These are phyloP conservation scores for Melitaea athalia DNA, from an alignment of 2,888 invertebrate species.

Conservation along the genomic window DNA sequence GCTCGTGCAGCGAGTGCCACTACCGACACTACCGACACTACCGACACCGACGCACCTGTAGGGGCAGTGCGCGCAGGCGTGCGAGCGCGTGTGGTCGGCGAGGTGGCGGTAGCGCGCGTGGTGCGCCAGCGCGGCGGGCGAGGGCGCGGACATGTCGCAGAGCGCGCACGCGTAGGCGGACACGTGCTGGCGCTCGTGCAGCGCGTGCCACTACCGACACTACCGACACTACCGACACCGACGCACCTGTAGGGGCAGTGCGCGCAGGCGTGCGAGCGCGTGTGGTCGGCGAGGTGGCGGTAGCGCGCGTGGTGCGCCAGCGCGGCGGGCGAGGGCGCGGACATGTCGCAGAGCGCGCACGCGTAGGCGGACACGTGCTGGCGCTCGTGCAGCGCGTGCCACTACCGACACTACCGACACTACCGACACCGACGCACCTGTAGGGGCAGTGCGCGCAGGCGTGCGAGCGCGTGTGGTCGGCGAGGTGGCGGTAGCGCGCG, in stretches of 20 bases:
- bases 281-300: neutral
- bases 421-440: neutral
- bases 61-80: constrained; percentile 72
- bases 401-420: too few relatives aligned
- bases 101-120: constrained; percentile 89
- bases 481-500: constrained; percentile 88
- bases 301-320: neutral
- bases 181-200: too few relatives aligned
- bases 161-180: too few relatives aligned
- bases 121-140: constrained; percentile 74
- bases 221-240: constrained; percentile 88
- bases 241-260: constrained; percentile 72
- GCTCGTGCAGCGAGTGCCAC: too few relatives aligned
- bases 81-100: constrained; percentile 80
- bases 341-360: too few relatives aligned
- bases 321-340: too few relatives aligned
- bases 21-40: too few relatives aligned
- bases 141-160: constrained; percentile 87
- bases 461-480: constrained; percentile 82
- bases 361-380: too few relatives aligned
- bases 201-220: too few relatives aligned
- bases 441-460: constrained; percentile 65
- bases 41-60: too few relatives aligned
- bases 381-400: too few relatives aligned
- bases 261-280: neutral